A percentile compares a stretch with the other conserved stretches of the same genome.
These are phyloP conservation scores for Pentalonia nigronervosa DNA, from an alignment of 1,140 invertebrate genomes.

Conservation along the genomic window DNA sequence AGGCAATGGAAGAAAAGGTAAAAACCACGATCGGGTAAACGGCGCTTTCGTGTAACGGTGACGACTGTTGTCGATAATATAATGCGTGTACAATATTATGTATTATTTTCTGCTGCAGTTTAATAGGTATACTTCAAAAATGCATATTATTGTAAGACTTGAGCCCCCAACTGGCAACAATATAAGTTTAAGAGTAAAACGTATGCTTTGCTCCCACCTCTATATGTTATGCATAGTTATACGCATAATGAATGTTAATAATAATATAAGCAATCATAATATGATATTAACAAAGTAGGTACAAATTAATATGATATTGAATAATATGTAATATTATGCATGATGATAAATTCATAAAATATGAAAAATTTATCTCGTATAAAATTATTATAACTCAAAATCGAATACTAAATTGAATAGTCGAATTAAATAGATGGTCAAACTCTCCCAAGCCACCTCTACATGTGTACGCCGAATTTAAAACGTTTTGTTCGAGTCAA, in stretches of 20 bases:
- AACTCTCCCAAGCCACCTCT: neutral
- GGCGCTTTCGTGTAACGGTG: neutral
- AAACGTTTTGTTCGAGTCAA: neutral
- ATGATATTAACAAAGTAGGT: no score
- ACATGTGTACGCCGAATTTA: neutral
- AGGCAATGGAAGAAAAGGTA: neutral
- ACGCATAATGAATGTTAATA: neutral
- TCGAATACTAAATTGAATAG: neutral
- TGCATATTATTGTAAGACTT: neutral
- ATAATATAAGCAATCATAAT: neutral
- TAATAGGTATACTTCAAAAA: neutral
- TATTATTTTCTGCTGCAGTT: neutral
- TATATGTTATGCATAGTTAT: neutral
- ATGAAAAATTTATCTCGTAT: neutral
- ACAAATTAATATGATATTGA: no score
- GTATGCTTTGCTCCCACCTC: neutral
- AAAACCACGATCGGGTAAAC: slow-evolving; percentile 18
- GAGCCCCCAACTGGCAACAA: neutral
- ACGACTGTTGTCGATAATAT: neutral
- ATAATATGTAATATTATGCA: no score
- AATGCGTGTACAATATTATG: neutral
- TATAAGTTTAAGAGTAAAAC: neutral
- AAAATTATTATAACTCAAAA: neutral
- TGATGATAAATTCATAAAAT: neutral
- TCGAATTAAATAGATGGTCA: neutral